Base-by-base conservation (phyloP, 2,113 vertebrate genomes). In the Muscicapa adusta region DNA sequence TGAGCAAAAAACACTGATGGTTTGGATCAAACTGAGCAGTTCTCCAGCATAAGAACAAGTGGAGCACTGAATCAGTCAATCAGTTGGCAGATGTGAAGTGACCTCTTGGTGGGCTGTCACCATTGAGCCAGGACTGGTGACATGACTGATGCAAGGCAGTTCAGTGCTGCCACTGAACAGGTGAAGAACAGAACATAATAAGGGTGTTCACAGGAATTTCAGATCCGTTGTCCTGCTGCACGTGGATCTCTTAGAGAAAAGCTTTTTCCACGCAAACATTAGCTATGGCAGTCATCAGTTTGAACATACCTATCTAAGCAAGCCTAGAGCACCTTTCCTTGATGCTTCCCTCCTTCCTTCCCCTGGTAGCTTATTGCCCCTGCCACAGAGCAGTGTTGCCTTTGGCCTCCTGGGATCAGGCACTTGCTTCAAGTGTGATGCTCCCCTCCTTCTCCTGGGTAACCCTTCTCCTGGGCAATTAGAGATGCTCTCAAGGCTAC, bases 341-440 rank as follows among this genome's bases (percentile, higher is more conserved):
- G 26, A 5, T 54, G 15, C 42, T 51, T 82, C 34, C 14, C 15
- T 79, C 18, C 29, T 31, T 72, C 26, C 17, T n/a, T 36, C 4
- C 24, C 18, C 18, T 36, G 31, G 25, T 23, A 28, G n/a, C 25
- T 53, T 43, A 5, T 23, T 81, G 33, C 26, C 26, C 13, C 9
- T 18, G 25, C 33, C 1, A 0, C 17, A 29, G 33, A 62, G 23
- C 45, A 61, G 8, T 0, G 0, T 6, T 72, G 10, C 34, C 31
- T 80, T 71, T 78, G 53, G 38, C 70, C 53, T 1, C 1, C 13
- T 23, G 28, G 31, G 43, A 5, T 87, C 28, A 51, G 6, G 18
- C 12, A 3, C 19, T 12, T 36, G 13, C 48, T 78, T 50, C 28
- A 45, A 5, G 3, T 3, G 31, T 40, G 47, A 7, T 31, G 57